Evolutionary conservation across 2,113 vertebrate species (phyloP), one percentile per base, ranked within the genome.

Genomic region (Lichenostomus cassidix): DNA sequence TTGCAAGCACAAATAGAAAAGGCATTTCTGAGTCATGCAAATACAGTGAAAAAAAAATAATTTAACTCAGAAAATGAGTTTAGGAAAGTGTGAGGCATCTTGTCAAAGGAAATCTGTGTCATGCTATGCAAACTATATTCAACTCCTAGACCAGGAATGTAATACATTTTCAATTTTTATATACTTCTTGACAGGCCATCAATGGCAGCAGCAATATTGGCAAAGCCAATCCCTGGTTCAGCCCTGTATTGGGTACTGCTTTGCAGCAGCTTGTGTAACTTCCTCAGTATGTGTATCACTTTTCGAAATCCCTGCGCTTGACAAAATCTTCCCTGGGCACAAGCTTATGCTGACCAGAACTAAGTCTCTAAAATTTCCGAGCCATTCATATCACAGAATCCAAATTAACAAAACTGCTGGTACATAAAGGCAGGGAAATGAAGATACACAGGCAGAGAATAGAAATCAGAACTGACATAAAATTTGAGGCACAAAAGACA

Each of bases 271-370:
- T 82, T 20, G 0, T 13, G 15, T 64, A 62, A 41, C 29, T 78
- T 65, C 29, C 24, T 13, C 1, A 1, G 35, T n/a, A 29, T 1
- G 1, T 0, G 6, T 37, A 65, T 63, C 52, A 55, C 11, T 13
- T 81, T 69, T 64, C 41, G 44, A 59, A 82, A 71, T 4, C 39
- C 20, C 56, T 28, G 10, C 50, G 81, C 58, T 37, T 63, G 52
- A 74, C 33, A 88, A 53, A 92, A 86, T 31, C 20, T 46, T 59
- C 46, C 35, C 18, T 16, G 50, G 17, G 37, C 46, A 77, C 44
- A 46, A 62, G 6, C 11, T 35, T 37, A 13, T 76, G 59, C 71
- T 91, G 71, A 85, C 65, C 46, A 25, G 25, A 88, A 17, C 37
- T n/a, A 33, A 10, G 33, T 55, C 68, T 77, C 39, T 71, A 42